These are phyloP conservation scores for Aphis gossypii DNA, from an alignment of 1,140 invertebrate genomes.

Conservation along the genomic window DNA sequence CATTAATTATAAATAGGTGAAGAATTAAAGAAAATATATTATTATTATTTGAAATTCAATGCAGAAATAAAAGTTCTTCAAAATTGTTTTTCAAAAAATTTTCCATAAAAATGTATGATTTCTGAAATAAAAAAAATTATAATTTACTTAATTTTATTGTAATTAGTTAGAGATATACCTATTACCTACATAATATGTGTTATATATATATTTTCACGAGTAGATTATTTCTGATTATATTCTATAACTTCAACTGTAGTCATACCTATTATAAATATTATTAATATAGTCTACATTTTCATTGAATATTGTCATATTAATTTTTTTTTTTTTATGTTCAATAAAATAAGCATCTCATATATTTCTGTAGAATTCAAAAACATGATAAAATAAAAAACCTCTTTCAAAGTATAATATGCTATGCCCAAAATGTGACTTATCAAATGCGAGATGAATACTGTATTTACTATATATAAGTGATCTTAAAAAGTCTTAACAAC, in stretches of 20 bases:
- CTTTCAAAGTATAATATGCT: background rate
- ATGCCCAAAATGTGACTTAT: background rate
- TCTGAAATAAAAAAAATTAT: background rate
- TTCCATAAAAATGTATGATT: background rate
- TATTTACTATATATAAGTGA: background rate
- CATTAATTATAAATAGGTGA: background rate
- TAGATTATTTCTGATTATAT: background rate
- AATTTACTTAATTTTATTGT: background rate
- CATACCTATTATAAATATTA: background rate
- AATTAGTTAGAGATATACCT: background rate
- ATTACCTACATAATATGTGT: background rate
- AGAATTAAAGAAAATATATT: background rate
- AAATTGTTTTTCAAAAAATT: background rate
- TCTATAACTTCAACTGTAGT: background rate
- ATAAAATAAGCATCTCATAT: background rate
- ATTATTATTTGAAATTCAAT: background rate
- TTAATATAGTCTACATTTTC: background rate
- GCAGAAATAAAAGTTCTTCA: background rate
- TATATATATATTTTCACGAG: background rate
- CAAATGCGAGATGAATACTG: background rate
- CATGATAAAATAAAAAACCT: background rate
- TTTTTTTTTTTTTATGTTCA: background rate
- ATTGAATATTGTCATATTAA: too few species aligned
- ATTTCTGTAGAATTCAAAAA: background rate
- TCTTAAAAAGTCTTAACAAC: slow-evolving; percentile 3